Evolutionary conservation across 2,888 invertebrate species (phyloP), one percentile per base, ranked within the genome.

Genomic region (Drosophila pseudotakahashii): DNA sequence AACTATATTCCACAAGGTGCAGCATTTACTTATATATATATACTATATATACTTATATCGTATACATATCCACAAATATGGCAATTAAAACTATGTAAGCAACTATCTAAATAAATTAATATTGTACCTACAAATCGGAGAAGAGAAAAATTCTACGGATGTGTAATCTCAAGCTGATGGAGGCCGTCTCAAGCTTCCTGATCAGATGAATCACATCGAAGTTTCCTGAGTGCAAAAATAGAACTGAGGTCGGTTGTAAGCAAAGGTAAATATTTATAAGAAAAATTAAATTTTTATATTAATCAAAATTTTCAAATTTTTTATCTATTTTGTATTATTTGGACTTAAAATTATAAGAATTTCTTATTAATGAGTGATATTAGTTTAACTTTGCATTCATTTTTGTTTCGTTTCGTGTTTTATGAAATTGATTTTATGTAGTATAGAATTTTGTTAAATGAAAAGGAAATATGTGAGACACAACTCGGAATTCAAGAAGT

Each of bases 1-100:
- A 41, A 10, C 4, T 41, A 44, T 44, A 23, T 44, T 44, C 19
- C 44, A 44, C 44, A 19, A 23, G 42, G 53, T 54, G 53, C 41
- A 54, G 30, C 42, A 42, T 54, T 41, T 45, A 45, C 45, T 26
- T 45, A 45, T 45, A 34, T 36, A 45, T 36, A 45, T 44, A 47
- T 54, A 47, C 26, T 23, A 54, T 53, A 53, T 32, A 54, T 23
- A 44, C 13, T 23, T 44, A 34, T 45, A 45, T 45, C 36, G 44
- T 51, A 69, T 72, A 57, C 66, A 66, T 66, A 68, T 66, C 66
- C 69, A 26, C 37, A 47, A 68, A 13, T 53, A 68, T 53, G 69
- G 69, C 66, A 66, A 66, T 53, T 66, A 44, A 50, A 69, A 36
- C 48, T 48, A 42, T 45, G 36, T 61, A 61, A 57, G 61, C 30